Evolutionary conservation across 1,140 invertebrate genomes (phyloP).

Genomic region (Pseudomyrmex sp.): DNA sequence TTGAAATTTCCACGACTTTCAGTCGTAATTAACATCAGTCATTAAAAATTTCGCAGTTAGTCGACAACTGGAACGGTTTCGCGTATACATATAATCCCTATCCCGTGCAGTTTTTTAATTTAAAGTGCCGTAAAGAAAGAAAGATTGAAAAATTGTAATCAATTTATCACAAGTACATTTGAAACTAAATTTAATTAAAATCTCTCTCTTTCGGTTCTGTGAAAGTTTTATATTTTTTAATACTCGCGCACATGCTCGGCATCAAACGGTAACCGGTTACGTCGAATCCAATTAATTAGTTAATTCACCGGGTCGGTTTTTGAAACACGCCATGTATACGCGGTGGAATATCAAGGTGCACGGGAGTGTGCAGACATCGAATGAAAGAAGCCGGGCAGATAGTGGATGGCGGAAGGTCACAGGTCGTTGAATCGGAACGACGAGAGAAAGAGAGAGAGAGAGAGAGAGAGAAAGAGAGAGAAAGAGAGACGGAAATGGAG

Average conservation of each 20-base stretch:
- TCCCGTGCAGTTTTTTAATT: neutral
- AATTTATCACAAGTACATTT: no score
- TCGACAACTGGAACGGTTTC: no score
- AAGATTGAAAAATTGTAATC: no score
- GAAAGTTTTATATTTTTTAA: neutral
- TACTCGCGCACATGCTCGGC: neutral
- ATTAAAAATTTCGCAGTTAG: no score
- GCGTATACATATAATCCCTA: no score
- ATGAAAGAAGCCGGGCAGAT: conserved; percentile 51
- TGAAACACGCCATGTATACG: neutral
- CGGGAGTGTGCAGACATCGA: conserved; percentile 43
- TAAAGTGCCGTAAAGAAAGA: neutral
- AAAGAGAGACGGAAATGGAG: conserved; percentile 16
- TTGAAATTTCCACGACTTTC: no score
- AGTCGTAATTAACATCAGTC: no score
- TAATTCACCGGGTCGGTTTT: neutral
- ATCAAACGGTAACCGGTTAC: neutral
- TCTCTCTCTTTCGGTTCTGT: neutral
- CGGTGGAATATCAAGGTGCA: conserved; percentile 41
- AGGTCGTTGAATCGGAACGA: conserved; percentile 48
- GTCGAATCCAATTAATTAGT: conserved; percentile 33
- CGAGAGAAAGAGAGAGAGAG: conserved; percentile 2
- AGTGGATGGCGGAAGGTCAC: conserved; percentile 48
- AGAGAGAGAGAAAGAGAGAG: no score
- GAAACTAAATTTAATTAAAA: neutral